Conservation (phyloP, 2,797 vertebrate genomes). For the Crenuchus spilurus region DNA sequence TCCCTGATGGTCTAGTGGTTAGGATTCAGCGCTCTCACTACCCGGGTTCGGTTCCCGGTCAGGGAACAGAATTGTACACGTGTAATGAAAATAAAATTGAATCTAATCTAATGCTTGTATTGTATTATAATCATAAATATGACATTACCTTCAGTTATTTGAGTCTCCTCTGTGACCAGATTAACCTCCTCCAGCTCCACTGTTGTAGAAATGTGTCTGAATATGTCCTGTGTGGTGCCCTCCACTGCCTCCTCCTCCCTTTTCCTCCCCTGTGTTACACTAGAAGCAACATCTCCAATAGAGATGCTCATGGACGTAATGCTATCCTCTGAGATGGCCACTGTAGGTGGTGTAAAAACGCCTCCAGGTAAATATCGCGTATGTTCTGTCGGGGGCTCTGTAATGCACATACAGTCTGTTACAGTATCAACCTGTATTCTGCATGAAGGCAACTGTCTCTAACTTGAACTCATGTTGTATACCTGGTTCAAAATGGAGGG, state of each 20-base stretch:
- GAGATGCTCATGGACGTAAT: conserved; percentile 41
- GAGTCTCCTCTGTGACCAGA: conserved; percentile 29
- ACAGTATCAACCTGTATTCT: conserved; percentile 8
- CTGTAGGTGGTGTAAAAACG: conserved; percentile 25
- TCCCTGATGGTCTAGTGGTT: too few species aligned
- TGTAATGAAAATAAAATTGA: background rate
- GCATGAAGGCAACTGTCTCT: background rate
- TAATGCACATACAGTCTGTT: background rate
- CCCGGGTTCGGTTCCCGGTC: too few species aligned
- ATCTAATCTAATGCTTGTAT: too few species aligned
- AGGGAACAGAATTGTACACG: background rate
- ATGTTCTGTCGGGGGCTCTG: conserved; percentile 13
- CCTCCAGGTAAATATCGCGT: conserved; percentile 29
- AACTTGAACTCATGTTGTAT: conserved; percentile 35
- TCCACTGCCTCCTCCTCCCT: conserved; percentile 10
- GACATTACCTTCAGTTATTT: conserved; percentile 55
- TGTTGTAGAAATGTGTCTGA: conserved; percentile 9
- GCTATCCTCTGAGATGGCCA: background rate
- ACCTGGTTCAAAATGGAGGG: conserved; percentile 82
- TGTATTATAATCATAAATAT: background rate
- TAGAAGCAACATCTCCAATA: conserved; percentile 46
- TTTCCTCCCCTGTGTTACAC: conserved; percentile 1
- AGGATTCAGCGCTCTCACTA: too few species aligned
- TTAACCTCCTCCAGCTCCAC: conserved; percentile 42
- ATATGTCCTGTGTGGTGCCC: conserved; percentile 28